Conservation (phyloP, 2,888 invertebrate genomes). For the Dryocosmus kuriphilus region DNA sequence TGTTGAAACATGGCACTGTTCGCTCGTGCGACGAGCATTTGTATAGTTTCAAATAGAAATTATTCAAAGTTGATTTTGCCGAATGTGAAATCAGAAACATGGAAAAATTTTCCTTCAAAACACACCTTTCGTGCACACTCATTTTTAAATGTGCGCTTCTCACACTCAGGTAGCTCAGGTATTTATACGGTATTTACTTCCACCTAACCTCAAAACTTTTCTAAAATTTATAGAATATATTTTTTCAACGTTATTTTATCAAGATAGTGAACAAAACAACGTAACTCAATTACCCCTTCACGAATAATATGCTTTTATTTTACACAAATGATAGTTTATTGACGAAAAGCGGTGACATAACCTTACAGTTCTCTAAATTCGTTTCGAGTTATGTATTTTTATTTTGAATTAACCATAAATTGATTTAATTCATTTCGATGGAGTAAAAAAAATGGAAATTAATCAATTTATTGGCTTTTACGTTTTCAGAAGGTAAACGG, state of each 20-base stretch:
- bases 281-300: neutral
- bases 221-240: neutral
- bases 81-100: conserved; percentile 16
- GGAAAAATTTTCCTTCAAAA: conserved; percentile 10
- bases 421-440: neutral
- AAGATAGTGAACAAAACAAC: neutral
- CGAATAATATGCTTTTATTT: neutral
- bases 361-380: neutral
- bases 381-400: neutral
- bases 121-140: conserved; percentile 16
- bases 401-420: neutral
- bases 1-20: conserved; percentile 28
- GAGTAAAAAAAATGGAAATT: neutral
- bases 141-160: conserved; percentile 31
- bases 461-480: too few relatives aligned
- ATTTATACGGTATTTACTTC: conserved; percentile 46
- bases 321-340: neutral
- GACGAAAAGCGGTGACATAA: neutral
- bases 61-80: conserved; percentile 52
- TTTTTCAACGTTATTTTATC: neutral
- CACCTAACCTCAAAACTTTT: conserved; percentile 51
- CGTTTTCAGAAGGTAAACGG: too few relatives aligned
- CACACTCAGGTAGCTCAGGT: conserved; percentile 47
- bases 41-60: conserved; percentile 18
- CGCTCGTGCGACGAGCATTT: conserved; percentile 20